Percentiles rank a stretch among this genome's conserved stretches.
Conservation (phyloP, 2,888 invertebrate genomes). For the Heliconius ismenius region DNA sequence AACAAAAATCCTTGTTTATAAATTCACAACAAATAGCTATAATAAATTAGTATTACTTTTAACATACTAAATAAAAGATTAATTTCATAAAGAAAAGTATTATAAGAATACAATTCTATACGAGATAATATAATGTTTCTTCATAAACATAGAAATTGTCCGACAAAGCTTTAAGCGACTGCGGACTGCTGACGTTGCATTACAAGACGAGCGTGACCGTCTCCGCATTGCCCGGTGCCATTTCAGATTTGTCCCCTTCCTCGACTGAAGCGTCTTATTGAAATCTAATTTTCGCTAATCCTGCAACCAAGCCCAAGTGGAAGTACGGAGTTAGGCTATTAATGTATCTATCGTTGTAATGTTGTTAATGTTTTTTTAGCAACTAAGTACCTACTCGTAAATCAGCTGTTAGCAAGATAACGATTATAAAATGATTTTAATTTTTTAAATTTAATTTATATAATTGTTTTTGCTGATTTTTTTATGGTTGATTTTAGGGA, state of each 20-base stretch:
- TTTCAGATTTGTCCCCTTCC: constrained; percentile 69
- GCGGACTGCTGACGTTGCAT: constrained; percentile 44
- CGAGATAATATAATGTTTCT: neutral
- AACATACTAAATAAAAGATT: no score
- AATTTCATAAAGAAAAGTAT: neutral
- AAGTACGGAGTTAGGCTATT: constrained; percentile 56
- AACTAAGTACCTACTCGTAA: neutral
- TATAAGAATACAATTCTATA: neutral
- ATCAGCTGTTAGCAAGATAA: neutral
- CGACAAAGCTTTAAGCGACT: constrained; percentile 25
- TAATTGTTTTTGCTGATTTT: no score
- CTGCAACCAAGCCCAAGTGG: constrained; percentile 59
- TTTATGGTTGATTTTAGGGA: neutral
- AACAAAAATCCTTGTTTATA: neutral
- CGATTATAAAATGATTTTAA: neutral
- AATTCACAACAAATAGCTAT: neutral
- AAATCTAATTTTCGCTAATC: constrained; percentile 81
- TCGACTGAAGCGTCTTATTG: constrained; percentile 78
- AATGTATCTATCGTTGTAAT: constrained; percentile 67
- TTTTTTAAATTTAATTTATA: no score
- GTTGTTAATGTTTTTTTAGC: constrained; percentile 48
- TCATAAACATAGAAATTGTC: constrained; percentile 23
- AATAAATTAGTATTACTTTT: no score
- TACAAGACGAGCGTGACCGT: constrained; percentile 73
- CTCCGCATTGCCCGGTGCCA: constrained; percentile 68